These are phyloP conservation scores for Paramisgurnus dabryanus DNA, from an alignment of 2,113 vertebrate species.

Conservation along the genomic window DNA sequence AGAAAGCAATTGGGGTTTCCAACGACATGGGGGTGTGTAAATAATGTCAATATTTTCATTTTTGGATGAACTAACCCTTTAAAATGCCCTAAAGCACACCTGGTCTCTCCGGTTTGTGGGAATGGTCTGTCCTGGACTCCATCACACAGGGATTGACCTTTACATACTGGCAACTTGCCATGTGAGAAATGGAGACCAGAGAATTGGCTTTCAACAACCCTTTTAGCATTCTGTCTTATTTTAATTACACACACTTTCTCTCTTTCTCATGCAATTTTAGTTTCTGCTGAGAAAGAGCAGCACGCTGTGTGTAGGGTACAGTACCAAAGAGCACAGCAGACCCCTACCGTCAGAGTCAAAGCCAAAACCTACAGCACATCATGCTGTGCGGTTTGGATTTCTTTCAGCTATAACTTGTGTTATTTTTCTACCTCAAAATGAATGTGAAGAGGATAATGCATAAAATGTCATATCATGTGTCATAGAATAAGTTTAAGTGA, in stretches of 20 bases:
- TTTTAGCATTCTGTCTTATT: constrained; percentile 9
- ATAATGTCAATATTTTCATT: not conserved
- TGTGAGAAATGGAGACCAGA: constrained; percentile 35
- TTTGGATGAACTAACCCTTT: not conserved
- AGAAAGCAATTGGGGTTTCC: too few species aligned
- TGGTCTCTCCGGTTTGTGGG: not conserved
- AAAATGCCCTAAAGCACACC: not conserved
- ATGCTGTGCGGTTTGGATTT: not conserved
- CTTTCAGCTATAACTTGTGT: constrained; percentile 5
- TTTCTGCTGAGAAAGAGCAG: constrained; percentile 14
- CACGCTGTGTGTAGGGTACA: not conserved
- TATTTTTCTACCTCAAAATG: not conserved
- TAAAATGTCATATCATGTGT: not conserved
- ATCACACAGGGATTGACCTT: constrained; percentile 43
- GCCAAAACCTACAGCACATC: constrained; percentile 18
- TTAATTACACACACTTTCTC: constrained; percentile 6
- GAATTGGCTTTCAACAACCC: constrained; percentile 28
- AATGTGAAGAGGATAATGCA: constrained; percentile 21
- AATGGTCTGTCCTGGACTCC: not conserved
- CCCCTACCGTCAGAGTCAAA: not conserved
- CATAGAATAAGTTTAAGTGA: too few species aligned
- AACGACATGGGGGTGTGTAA: too few species aligned
- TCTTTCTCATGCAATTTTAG: not conserved
- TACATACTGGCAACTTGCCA: constrained; percentile 37
- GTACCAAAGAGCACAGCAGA: too few species aligned